Evolutionary conservation across 2,888 invertebrate genomes (phyloP).

Genomic region (Drosophila nigritarsus): DNA sequence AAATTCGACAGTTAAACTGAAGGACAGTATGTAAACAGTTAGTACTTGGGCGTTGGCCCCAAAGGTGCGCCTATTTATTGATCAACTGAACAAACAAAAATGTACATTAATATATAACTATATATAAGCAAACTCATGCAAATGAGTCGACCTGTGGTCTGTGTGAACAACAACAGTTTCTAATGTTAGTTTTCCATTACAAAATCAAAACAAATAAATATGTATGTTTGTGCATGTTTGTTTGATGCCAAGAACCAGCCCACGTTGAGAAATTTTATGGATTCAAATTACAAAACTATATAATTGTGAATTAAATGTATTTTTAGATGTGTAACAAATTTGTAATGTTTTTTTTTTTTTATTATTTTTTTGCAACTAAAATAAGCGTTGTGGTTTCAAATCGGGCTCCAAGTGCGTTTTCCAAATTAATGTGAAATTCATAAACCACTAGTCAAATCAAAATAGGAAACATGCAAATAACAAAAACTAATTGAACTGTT

Average conservation of each 20-base stretch:
- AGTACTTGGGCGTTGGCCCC: slow-evolving; percentile 22
- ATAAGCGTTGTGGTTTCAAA: slow-evolving; percentile 77
- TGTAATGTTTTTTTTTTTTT: slow-evolving; percentile 32
- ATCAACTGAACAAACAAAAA: slow-evolving; percentile 21
- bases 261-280: slow-evolving; percentile 54
- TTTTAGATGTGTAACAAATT: slow-evolving; percentile 63
- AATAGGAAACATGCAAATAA: slow-evolving; percentile 19
- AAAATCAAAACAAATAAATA: slow-evolving; percentile 16
- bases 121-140: background rate
- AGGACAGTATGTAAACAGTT: slow-evolving; percentile 14
- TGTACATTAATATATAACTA: slow-evolving; percentile 5
- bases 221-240: too few relatives aligned
- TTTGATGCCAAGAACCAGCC: slow-evolving; percentile 68
- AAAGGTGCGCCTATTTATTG: slow-evolving; percentile 8
- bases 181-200: slow-evolving; percentile 9
- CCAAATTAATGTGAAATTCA: slow-evolving; percentile 31
- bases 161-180: background rate
- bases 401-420: slow-evolving; percentile 54
- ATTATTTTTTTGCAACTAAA: slow-evolving; percentile 56
- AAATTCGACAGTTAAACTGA: slow-evolving; percentile 12
- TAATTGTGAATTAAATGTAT: slow-evolving; percentile 71
- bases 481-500: slow-evolving; percentile 20
- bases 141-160: background rate
- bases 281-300: slow-evolving; percentile 31
- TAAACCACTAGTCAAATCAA: slow-evolving; percentile 58